Evolutionary conservation across 2,888 invertebrate species (phyloP).

Genomic region (Coremacera marginata): DNA sequence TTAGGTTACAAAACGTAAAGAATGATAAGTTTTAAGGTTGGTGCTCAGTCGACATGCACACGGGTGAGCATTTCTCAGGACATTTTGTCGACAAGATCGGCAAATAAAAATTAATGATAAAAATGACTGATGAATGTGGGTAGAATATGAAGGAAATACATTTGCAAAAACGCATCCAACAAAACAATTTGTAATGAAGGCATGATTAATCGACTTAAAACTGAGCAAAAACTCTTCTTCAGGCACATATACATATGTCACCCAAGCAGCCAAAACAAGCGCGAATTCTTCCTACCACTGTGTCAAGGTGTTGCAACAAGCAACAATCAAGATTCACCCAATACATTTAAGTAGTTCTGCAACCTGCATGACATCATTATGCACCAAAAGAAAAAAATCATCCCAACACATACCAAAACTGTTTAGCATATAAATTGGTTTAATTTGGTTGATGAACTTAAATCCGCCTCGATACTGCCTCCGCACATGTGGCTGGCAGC

Average conservation of each 20-base stretch:
- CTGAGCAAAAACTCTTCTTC: background rate
- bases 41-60: background rate
- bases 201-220: constrained; percentile 18
- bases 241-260: background rate
- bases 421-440: constrained; percentile 42
- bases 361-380: background rate
- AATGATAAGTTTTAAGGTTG: background rate
- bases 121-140: constrained; percentile 22
- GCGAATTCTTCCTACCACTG: too few relatives aligned
- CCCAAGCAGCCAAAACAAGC: background rate
- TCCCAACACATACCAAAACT: background rate
- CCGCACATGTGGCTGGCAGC: background rate
- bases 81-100: constrained; percentile 38
- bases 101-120: constrained; percentile 25
- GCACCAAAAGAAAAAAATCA: background rate
- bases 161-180: background rate
- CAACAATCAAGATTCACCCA: too few relatives aligned
- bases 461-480: background rate
- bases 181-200: constrained; percentile 27
- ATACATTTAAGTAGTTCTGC: too few relatives aligned
- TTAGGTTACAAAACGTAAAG: background rate
- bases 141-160: background rate
- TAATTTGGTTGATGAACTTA: constrained; percentile 37
- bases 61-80: background rate
- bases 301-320: too few relatives aligned